Base-by-base conservation (phyloP, 1,140 invertebrate species). In the Aphidius gifuensis region DNA sequence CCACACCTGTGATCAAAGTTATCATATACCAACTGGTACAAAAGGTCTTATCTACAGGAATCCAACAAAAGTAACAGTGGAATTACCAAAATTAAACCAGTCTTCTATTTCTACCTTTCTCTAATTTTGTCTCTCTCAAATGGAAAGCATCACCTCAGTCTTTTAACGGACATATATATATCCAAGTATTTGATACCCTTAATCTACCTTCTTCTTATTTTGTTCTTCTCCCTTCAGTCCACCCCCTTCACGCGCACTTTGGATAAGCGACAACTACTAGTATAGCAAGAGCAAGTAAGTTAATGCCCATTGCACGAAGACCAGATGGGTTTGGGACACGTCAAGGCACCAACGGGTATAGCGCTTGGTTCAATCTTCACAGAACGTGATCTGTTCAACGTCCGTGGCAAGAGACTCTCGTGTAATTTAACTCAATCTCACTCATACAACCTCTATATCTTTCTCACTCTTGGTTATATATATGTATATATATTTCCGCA, bases 81-180 rank as follows among this genome's bases (percentile, higher is more conserved):
- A 68, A 71, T 72, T 72, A 71, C 64, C 60, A 53, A 68, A 71
- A 72, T 72, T 71, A 71, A 72, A 72, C 68, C 65, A 51, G 63
- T 63, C 56, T 65, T 65, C 58, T 60, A 42, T 23, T 21, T 60
- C 8, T 53, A 16, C 49, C 40, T 40, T 53, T 32, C 16, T 21
- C 50, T 8, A 9, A 8, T 39, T 39, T 53, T 32, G 5, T 39
- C 16, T 9, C 23, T n/a, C 38, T 23, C 5, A 5, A 6, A 16
- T 49, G n/a, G 11, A 16, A 16, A 16, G 48, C n/a, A 46, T 46
- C n/a, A 46, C 7, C 23, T 32, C 23, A 32, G 23, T 32, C 23
- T 1, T 32, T 32, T 32, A 32, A 32, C 23, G 23, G 23, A 32
- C 23, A 32, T 4, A 16, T 16, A 16, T 16, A 16, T 16, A 32